These are phyloP conservation scores for Enchytraeus crypticus DNA, from an alignment of 2,888 invertebrate species.

Conservation along the genomic window DNA sequence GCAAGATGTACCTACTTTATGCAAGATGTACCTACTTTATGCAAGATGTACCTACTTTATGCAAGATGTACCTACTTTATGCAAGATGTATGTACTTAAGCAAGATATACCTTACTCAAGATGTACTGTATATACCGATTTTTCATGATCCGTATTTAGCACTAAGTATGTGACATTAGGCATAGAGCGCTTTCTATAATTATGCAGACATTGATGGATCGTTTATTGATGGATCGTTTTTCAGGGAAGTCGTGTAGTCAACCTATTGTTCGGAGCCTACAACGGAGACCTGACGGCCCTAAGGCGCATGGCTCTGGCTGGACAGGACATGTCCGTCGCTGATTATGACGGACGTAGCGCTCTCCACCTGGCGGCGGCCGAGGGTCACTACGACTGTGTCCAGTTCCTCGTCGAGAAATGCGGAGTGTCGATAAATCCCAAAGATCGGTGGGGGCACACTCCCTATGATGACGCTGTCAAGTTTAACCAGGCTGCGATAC, in stretches of 20 bases:
- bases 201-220: too few relatives aligned
- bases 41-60: too few relatives aligned
- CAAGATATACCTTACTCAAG: too few relatives aligned
- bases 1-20: too few relatives aligned
- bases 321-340: constrained; percentile 83
- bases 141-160: too few relatives aligned
- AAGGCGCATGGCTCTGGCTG: constrained; percentile 22
- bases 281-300: constrained; percentile 27
- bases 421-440: constrained; percentile 64
- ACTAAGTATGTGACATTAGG: too few relatives aligned
- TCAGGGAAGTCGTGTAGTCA: constrained; percentile 7
- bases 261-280: constrained; percentile 24
- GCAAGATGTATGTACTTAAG: too few relatives aligned
- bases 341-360: constrained; percentile 94
- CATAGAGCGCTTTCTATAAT: too few relatives aligned
- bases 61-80: too few relatives aligned
- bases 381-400: constrained; percentile 82
- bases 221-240: neutral
- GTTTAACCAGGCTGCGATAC: constrained; percentile 65
- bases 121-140: too few relatives aligned
- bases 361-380: constrained; percentile 84
- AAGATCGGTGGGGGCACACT: constrained; percentile 78
- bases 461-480: constrained; percentile 81
- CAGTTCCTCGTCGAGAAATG: constrained; percentile 82
- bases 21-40: too few relatives aligned